Conservation (phyloP, 2,113 vertebrate genomes). For the Lasiurus borealis region DNA sequence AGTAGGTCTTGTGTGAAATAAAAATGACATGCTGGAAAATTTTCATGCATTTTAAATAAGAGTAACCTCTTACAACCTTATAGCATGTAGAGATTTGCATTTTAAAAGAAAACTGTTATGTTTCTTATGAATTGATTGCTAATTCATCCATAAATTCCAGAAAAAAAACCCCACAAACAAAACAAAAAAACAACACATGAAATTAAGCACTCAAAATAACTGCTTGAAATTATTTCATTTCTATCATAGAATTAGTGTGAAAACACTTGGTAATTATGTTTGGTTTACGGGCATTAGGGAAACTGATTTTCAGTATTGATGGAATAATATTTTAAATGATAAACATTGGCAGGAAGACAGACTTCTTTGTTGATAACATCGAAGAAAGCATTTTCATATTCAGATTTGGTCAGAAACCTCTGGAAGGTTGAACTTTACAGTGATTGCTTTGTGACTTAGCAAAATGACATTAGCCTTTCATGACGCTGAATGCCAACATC, state of each 20-base stretch:
- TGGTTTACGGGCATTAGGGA: background rate
- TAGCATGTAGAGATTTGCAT: slow-evolving; percentile 14
- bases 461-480: slow-evolving; percentile 52
- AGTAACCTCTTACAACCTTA: slow-evolving; percentile 6
- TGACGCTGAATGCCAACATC: background rate
- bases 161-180: slow-evolving; percentile 52
- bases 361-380: slow-evolving; percentile 3
- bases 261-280: slow-evolving; percentile 43
- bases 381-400: slow-evolving; percentile 47
- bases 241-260: background rate
- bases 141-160: slow-evolving; percentile 60
- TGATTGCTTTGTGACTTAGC: slow-evolving; percentile 26
- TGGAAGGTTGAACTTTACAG: slow-evolving; percentile 12
- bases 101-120: slow-evolving; percentile 61
- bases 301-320: slow-evolving; percentile 52
- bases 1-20: slow-evolving; percentile 36
- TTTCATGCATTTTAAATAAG: slow-evolving; percentile 64
- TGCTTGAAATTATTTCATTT: slow-evolving; percentile 24
- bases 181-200: background rate
- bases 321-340: slow-evolving; percentile 52
- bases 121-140: slow-evolving; percentile 62
- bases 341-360: slow-evolving; percentile 47
- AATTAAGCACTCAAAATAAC: slow-evolving; percentile 31
- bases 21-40: slow-evolving; percentile 45
- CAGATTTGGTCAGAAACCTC: slow-evolving; percentile 48